Conservation (phyloP, 2,888 invertebrate genomes). For the Eristalis pertinax region DNA sequence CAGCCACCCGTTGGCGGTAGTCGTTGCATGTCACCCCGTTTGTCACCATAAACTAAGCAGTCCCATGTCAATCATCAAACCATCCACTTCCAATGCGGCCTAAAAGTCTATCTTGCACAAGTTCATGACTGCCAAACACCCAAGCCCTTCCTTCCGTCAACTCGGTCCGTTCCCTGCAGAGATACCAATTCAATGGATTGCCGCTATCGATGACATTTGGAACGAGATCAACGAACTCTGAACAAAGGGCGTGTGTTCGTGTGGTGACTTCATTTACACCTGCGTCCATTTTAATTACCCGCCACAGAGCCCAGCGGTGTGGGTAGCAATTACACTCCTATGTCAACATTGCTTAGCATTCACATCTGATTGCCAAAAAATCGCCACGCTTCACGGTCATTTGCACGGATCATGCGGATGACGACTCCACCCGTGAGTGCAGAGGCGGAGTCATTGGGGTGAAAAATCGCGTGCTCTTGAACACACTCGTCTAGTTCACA, state of each 20-base stretch:
- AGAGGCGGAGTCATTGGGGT: slow-evolving; percentile 23
- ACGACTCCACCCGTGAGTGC: neutral
- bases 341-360: slow-evolving; percentile 3
- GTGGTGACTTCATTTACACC: slow-evolving; percentile 46
- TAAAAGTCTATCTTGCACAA: too few species aligned
- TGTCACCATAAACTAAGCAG: too few species aligned
- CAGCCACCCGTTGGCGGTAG: too few species aligned
- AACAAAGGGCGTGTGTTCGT: slow-evolving; percentile 4
- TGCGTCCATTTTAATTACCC: slow-evolving; percentile 33
- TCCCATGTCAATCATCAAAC: too few species aligned
- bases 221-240: slow-evolving; percentile 9
- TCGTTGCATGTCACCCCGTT: too few species aligned
- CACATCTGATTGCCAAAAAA: slow-evolving; percentile 59
- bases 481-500: neutral
- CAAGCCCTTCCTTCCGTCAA: too few species aligned
- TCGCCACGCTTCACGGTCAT: slow-evolving; percentile 64
- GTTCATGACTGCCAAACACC: too few species aligned
- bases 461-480: slow-evolving; percentile 55
- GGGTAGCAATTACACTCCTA: slow-evolving; percentile 26
- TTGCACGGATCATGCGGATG: slow-evolving; percentile 16
- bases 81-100: too few species aligned
- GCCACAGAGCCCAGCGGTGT: neutral
- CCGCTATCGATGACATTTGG: slow-evolving; percentile 16
- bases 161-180: too few species aligned
- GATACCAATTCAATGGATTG: neutral